Evolutionary conservation across 2,113 vertebrate genomes (phyloP).

Genomic region (Pipa parva): DNA sequence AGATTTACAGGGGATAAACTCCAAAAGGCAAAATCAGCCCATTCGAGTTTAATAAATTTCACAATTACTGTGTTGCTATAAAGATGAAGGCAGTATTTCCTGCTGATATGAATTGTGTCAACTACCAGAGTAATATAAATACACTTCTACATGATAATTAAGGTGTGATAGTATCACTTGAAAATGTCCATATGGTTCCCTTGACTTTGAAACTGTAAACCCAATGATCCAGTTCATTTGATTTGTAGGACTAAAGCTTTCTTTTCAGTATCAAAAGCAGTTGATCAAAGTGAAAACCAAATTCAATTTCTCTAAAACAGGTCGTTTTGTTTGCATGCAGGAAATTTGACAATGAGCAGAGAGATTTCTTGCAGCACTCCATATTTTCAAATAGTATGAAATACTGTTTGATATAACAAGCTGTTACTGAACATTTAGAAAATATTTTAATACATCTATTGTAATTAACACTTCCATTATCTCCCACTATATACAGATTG

Average conservation of each 20-base stretch:
- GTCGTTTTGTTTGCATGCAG: slow-evolving; percentile 45
- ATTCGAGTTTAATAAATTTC: too few species aligned
- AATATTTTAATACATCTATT: too few species aligned
- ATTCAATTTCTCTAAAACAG: slow-evolving; percentile 64
- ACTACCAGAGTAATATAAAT: not conserved
- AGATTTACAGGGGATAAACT: too few species aligned
- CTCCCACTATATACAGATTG: too few species aligned
- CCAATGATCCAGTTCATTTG: slow-evolving; percentile 2
- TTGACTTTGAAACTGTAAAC: slow-evolving; percentile 17
- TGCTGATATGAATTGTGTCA: not conserved
- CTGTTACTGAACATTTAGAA: not conserved
- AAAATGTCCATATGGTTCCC: not conserved
- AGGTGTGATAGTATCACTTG: slow-evolving; percentile 9
- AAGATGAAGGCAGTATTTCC: too few species aligned
- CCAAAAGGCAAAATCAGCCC: too few species aligned
- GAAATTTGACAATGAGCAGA: slow-evolving; percentile 13
- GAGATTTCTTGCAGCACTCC: not conserved
- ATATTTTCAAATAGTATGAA: not conserved
- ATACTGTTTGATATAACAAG: not conserved
- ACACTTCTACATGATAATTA: not conserved
- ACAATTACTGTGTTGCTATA: too few species aligned
- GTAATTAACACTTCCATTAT: too few species aligned
- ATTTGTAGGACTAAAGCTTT: slow-evolving; percentile 61
- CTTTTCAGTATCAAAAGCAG: slow-evolving; percentile 72
- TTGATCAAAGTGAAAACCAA: slow-evolving; percentile 72